A percentile compares a stretch with the other conserved stretches of the same genome.
phyloP scores from a whole-genome alignment of 2,888 invertebrate species.

The Lagria hirta region DNA sequence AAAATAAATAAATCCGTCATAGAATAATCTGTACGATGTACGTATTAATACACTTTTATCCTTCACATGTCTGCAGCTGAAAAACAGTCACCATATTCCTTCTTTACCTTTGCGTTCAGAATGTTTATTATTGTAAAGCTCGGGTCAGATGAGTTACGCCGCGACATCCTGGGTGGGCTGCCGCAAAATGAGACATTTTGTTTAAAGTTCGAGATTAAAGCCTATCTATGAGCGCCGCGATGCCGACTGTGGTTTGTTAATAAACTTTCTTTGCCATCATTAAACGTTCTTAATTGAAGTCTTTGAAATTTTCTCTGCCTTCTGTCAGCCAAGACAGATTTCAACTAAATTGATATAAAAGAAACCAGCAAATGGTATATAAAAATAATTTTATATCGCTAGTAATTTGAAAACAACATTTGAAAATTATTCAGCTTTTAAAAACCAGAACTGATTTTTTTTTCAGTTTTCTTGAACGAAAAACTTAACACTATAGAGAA shows the following conservation, averaged over 20 bases:
- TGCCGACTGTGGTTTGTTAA: conserved; percentile 39
- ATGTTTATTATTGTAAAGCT: conserved; percentile 30
- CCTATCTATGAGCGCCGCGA: conserved; percentile 33
- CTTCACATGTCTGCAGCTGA: conserved; percentile 15
- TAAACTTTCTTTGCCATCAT: conserved; percentile 36
- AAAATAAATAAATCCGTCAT: conserved; percentile 16
- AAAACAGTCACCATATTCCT: conserved; percentile 22
- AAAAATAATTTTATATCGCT: no score
- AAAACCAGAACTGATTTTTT: no score
- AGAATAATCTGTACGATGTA: no score
- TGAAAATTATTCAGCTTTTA: no score
- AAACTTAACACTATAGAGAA: no score
- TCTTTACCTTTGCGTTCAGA: conserved; percentile 26
- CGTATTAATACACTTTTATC: conserved; percentile 7
- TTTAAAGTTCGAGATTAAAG: conserved; percentile 37
- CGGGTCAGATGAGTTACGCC: conserved; percentile 31
- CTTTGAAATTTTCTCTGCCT: conserved; percentile 37
- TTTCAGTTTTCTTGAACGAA: no score
- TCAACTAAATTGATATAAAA: no score
- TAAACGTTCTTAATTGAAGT: conserved; percentile 39
- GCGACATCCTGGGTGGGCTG: conserved; percentile 35
- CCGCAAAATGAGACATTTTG: conserved; percentile 37
- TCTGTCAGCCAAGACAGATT: background rate
- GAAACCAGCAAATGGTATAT: no score
- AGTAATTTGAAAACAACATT: no score